A percentile compares a stretch with the other conserved stretches of the same genome.
phyloP scores from a whole-genome alignment of 2,797 vertebrate genomes.

The Myotis findleyi region DNA sequence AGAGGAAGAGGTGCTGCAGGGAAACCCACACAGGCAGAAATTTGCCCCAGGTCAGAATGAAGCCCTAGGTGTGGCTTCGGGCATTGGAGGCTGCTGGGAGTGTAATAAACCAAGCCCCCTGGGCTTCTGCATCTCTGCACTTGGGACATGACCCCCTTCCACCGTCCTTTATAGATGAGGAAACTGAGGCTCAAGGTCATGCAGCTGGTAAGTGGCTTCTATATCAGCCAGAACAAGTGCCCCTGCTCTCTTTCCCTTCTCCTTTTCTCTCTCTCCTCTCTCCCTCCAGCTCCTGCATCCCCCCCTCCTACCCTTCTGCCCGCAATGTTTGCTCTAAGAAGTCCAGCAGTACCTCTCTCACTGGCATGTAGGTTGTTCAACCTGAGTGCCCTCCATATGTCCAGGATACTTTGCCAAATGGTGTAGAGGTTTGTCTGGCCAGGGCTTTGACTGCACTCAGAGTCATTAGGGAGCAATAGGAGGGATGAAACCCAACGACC shows the following conservation, averaged over 20 bases:
- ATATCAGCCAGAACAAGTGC: not conserved
- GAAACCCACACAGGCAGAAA: not conserved
- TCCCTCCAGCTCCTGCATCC: too few species aligned
- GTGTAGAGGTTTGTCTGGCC: not conserved
- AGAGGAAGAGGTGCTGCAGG: not conserved
- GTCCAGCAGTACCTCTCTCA: not conserved
- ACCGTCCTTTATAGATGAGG: not conserved
- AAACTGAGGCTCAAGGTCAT: too few species aligned
- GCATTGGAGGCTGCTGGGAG: not conserved
- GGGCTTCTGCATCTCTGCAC: not conserved
- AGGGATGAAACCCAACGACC: not conserved
- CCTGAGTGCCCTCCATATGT: not conserved
- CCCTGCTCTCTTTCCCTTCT: not conserved
- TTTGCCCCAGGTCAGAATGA: not conserved
- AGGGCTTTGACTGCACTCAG: not conserved
- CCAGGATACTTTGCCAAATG: slow-evolving; percentile 31
- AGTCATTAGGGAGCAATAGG: not conserved
- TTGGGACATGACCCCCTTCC: not conserved
- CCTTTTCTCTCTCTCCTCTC: too few species aligned
- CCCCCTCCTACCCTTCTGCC: too few species aligned
- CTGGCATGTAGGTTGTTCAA: not conserved
- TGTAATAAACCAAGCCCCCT: not conserved
- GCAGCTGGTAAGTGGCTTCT: too few species aligned
- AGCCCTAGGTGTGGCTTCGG: fast-evolving
- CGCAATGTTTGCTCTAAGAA: not conserved